Percentiles rank a stretch among this genome's conserved stretches.
phyloP scores from a whole-genome alignment of 2,797 vertebrate species.

The Hydrocynus forskahlii region DNA sequence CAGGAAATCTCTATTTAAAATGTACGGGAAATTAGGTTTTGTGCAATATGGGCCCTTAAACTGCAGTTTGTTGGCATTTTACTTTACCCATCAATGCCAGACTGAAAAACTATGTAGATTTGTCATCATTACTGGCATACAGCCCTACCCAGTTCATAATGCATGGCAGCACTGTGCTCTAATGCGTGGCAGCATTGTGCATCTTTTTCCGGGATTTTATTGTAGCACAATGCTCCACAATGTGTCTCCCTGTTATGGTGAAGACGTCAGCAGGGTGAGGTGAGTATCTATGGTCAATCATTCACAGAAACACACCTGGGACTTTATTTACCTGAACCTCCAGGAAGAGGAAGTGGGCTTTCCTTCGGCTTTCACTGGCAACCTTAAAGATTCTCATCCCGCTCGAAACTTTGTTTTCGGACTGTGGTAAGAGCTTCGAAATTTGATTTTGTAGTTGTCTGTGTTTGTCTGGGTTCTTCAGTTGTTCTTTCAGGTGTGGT shows the following conservation, averaged over 20 bases:
- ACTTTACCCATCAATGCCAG: not conserved
- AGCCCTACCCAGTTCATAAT: no score
- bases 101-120: not conserved
- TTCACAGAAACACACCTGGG: slow-evolving; percentile 37
- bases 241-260: not conserved
- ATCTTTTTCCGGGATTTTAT: not conserved
- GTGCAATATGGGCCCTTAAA: not conserved
- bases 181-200: not conserved
- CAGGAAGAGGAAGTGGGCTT: slow-evolving; percentile 23
- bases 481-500: not conserved
- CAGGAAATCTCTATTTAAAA: no score
- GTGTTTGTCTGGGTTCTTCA: not conserved
- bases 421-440: slow-evolving; percentile 7
- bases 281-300: slow-evolving; percentile 35
- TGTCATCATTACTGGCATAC: not conserved
- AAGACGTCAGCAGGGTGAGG: slow-evolving; percentile 19
- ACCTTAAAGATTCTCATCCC: not conserved
- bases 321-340: slow-evolving; percentile 26
- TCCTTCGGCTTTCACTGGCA: not conserved
- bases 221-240: not conserved
- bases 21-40: no score
- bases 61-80: not conserved
- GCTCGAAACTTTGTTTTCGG: not conserved
- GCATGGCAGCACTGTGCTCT: not conserved
- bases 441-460: not conserved